Evolutionary conservation across 1,140 invertebrate species (phyloP).

Genomic region (Hyles vespertilio): DNA sequence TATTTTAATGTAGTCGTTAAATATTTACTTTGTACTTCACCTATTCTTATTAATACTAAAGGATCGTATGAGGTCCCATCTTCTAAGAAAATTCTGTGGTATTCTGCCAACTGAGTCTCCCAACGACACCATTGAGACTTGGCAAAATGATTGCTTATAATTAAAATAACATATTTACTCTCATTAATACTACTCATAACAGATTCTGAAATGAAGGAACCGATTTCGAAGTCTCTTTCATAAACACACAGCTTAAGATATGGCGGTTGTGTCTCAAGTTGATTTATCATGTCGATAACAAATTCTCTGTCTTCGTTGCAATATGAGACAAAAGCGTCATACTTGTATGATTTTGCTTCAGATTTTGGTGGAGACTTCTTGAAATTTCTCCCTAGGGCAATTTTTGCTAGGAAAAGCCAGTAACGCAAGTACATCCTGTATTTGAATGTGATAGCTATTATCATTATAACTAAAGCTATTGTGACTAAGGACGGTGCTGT

Average conservation of each 20-base stretch:
- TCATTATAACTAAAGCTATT: constrained; percentile 33
- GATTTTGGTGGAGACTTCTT: constrained; percentile 41
- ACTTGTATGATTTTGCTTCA: constrained; percentile 63
- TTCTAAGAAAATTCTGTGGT: constrained; percentile 73
- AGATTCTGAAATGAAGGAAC: constrained; percentile 78
- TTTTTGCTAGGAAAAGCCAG: constrained; percentile 74
- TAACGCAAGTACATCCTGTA: constrained; percentile 74
- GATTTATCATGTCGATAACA: constrained; percentile 75
- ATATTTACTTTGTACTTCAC: constrained; percentile 71
- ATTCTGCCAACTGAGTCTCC: constrained; percentile 79
- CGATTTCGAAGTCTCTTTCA: constrained; percentile 81
- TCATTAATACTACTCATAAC: constrained; percentile 77
- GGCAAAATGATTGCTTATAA: constrained; percentile 80
- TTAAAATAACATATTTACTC: constrained; percentile 78
- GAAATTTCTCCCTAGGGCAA: constrained; percentile 64
- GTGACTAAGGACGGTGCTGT: constrained; percentile 48
- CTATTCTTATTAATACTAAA: constrained; percentile 78
- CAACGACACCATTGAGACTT: constrained; percentile 82
- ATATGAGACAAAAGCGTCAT: constrained; percentile 82
- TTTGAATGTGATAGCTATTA: constrained; percentile 43
- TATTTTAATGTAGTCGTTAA: constrained; percentile 77
- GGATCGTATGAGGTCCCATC: constrained; percentile 70
- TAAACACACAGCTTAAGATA: constrained; percentile 79
- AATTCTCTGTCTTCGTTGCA: constrained; percentile 79
- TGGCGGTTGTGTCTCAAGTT: constrained; percentile 76